Evolutionary conservation across 2,888 invertebrate species (phyloP).

Genomic region (Drosophila leonis): DNA sequence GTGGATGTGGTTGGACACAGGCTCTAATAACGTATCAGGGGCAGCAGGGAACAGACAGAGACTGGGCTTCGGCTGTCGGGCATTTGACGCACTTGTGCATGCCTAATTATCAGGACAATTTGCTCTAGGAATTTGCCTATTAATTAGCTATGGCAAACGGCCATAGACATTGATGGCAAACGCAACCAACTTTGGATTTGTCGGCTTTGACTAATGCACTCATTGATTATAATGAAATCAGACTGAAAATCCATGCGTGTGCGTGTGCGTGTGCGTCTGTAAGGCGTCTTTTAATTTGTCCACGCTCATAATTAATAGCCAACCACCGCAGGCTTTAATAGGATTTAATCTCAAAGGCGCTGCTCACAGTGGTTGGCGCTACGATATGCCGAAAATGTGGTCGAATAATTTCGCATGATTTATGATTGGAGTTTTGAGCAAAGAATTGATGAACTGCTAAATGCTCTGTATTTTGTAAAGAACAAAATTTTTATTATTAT

Average conservation of each 20-base stretch:
- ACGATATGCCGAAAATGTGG: conserved; percentile 14
- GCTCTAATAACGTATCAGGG: conserved; percentile 3
- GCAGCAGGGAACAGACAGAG: neutral
- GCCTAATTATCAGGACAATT: conserved; percentile 80
- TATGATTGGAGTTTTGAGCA: conserved; percentile 40
- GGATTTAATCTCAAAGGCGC: conserved; percentile 41
- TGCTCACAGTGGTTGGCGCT: conserved; percentile 1
- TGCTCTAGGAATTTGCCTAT: conserved; percentile 79
- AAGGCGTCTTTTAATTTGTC: conserved; percentile 67
- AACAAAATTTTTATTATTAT: neutral
- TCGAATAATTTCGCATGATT: conserved; percentile 52
- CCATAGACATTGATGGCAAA: conserved; percentile 34
- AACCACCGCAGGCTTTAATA: conserved; percentile 56
- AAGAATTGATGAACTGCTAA: neutral
- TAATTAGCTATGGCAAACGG: conserved; percentile 72
- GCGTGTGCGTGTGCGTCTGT: neutral
- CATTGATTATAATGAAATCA: conserved; percentile 79
- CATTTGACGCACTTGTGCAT: conserved; percentile 74
- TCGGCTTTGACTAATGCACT: conserved; percentile 70
- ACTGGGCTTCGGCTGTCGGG: conserved; percentile 12
- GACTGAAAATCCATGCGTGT: conserved; percentile 35
- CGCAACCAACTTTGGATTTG: conserved; percentile 61
- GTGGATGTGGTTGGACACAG: conserved; percentile 47
- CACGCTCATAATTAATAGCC: conserved; percentile 70
- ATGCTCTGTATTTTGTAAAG: neutral